Evolutionary conservation across 64 coral and sea anemone genomes (phyloP).

Genomic region (Stichodactyla mertensii): DNA sequence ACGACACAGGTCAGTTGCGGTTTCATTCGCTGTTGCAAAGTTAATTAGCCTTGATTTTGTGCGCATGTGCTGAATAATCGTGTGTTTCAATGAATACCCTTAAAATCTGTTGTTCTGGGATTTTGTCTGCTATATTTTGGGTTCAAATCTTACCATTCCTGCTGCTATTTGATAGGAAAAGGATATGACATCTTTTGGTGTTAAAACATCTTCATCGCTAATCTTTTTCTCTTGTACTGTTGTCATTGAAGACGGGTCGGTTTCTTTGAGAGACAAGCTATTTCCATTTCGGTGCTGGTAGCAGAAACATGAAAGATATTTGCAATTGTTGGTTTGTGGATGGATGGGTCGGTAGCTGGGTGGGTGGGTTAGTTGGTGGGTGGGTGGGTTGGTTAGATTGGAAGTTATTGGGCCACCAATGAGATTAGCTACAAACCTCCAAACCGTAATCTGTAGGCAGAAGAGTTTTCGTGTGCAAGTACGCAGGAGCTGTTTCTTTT

Average conservation of each 20-base stretch:
- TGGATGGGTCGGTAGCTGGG: too few species aligned
- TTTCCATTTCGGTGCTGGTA: background rate
- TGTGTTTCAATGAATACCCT: background rate
- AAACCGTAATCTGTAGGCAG: background rate
- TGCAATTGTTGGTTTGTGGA: background rate
- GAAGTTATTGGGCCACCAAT: too few species aligned
- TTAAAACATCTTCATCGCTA: background rate
- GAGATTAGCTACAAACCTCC: background rate
- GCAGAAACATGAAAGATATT: background rate
- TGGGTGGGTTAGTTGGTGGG: too few species aligned
- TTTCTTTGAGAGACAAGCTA: background rate
- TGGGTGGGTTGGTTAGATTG: too few species aligned
- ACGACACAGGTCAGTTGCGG: too few species aligned
- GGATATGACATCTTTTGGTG: constrained; percentile 14
- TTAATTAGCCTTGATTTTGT: too few species aligned
- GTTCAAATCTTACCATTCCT: constrained; percentile 21
- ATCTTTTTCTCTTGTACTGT: background rate
- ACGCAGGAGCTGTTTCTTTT: constrained; percentile 1
- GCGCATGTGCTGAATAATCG: too few species aligned
- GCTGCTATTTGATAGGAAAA: constrained; percentile 23
- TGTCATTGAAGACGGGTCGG: background rate
- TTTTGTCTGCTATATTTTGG: too few species aligned
- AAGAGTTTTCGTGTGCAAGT: constrained; percentile 4
- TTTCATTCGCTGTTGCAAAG: too few species aligned
- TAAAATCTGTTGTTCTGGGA: background rate